These are phyloP conservation scores for Drosophila funebris DNA, from an alignment of 1,140 invertebrate genomes.

Conservation along the genomic window DNA sequence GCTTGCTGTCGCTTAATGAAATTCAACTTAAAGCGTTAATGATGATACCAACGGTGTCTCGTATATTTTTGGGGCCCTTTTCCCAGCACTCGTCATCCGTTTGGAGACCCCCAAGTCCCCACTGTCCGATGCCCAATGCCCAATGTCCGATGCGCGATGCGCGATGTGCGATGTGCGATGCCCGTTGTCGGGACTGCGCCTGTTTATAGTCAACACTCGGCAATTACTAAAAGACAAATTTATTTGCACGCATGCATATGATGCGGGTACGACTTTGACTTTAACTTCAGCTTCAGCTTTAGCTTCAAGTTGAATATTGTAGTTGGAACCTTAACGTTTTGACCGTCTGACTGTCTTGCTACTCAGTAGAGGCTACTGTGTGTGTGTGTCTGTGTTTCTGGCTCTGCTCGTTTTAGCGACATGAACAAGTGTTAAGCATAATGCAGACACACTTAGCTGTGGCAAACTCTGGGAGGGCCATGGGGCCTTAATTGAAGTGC, in stretches of 20 bases:
- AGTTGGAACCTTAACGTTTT: too few relatives aligned
- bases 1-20: constrained; percentile 51
- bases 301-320: not conserved
- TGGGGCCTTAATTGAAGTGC: constrained; percentile 75
- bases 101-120: too few relatives aligned
- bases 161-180: constrained; percentile 13
- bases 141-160: constrained; percentile 19
- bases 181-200: constrained; percentile 41
- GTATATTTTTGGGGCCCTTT: not conserved
- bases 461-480: not conserved
- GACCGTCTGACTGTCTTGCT: too few relatives aligned
- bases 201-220: constrained; percentile 64
- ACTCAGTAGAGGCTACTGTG: constrained; percentile 23
- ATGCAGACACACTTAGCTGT: constrained; percentile 60
- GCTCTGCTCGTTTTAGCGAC: constrained; percentile 60
- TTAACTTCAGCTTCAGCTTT: not conserved
- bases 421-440: constrained; percentile 80
- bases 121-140: constrained; percentile 11
- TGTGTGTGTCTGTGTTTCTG: not conserved
- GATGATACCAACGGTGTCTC: constrained; percentile 48
- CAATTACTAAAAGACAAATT: constrained; percentile 83
- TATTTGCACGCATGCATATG: constrained; percentile 80
- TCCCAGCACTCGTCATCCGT: not conserved
- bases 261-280: constrained; percentile 31
- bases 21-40: constrained; percentile 73